Evolutionary conservation across 1,140 invertebrate species (phyloP), one percentile per base, ranked within the genome.

Genomic region (Drosophila biarmipes): DNA sequence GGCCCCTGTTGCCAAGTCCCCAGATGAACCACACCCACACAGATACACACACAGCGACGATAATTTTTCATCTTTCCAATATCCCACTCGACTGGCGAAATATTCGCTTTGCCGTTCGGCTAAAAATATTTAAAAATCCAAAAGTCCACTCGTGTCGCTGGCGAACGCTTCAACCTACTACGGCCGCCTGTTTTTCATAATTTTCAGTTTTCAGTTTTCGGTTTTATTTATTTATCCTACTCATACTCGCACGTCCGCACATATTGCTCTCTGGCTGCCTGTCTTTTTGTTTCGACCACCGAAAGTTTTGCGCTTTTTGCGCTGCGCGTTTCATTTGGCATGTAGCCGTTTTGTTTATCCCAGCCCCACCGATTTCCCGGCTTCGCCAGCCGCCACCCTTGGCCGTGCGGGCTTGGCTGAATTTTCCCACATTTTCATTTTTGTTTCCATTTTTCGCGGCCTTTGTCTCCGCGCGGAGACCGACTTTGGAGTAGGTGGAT

Each of bases 61-160:
- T 69, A 69, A 56, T 71, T 81, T 81, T 81, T 82, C 69, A 77
- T 81, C 73, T 87, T 86, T 87, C 82, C 82, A 86, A 85, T 87
- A 87, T 74, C 85, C 85, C 62, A 68, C 80, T 80, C 78, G 57
- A 71, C 67, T 69, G 64, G 66, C 67, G n/a, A 78, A 78, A 66
- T 81, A 77, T 81, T 80, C 79, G 72, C 35, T 75, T 46, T 62
- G 67, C 51, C 68, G 49, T 74, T 74, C 72, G 84, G 82, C 82
- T 87, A 87, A 87, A 87, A 89, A 87, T 87, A 87, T 87, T 75
- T 89, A 82, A 86, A 85, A 63, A 66, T 89, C 82, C 84, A 87
- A 87, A 87, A 82, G 42, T 69, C 77, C 78, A 78, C 73, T 75
- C 61, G 78, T 61, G 54, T 72, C 63, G 73, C 43, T 73, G 42